Percentiles rank a stretch among this genome's conserved stretches.
These are phyloP conservation scores for Macrochelys suwanniensis DNA, from an alignment of 2,797 vertebrate genomes.

Conservation along the genomic window DNA sequence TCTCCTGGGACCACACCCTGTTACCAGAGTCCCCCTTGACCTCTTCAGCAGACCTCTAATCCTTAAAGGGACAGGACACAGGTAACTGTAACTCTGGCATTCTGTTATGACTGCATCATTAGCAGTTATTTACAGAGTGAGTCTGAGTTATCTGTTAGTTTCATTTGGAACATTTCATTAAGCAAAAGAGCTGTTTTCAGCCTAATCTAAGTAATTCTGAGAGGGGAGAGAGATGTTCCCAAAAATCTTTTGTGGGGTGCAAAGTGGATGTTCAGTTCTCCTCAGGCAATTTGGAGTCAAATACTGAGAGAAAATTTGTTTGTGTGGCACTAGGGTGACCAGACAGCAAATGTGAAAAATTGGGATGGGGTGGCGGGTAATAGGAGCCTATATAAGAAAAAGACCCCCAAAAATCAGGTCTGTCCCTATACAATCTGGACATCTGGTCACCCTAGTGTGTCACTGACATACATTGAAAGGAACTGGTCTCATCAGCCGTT, in stretches of 20 bases:
- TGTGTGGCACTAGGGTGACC: background rate
- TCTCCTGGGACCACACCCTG: background rate
- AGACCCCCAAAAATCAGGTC: too few relatives aligned
- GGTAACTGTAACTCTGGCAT: background rate
- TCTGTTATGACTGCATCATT: background rate
- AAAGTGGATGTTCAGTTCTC: background rate
- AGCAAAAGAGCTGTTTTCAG: background rate
- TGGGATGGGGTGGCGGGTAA: too few relatives aligned
- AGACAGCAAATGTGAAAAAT: too few relatives aligned
- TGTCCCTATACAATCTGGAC: too few relatives aligned
- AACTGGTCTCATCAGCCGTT: background rate
- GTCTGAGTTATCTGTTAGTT: background rate
- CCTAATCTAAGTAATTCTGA: background rate
- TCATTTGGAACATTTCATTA: background rate
- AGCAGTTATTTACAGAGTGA: background rate
- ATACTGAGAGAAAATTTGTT: background rate
- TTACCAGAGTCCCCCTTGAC: background rate
- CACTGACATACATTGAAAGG: background rate
- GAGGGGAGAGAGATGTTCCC: background rate
- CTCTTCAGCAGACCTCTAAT: background rate
- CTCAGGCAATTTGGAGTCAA: background rate
- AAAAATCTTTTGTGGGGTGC: background rate
- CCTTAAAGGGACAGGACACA: background rate
- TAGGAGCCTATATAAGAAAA: too few relatives aligned
- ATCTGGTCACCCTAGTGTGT: background rate